These are phyloP conservation scores for Schlechtendalia chinensis DNA, from an alignment of 1,140 invertebrate species.

Conservation along the genomic window DNA sequence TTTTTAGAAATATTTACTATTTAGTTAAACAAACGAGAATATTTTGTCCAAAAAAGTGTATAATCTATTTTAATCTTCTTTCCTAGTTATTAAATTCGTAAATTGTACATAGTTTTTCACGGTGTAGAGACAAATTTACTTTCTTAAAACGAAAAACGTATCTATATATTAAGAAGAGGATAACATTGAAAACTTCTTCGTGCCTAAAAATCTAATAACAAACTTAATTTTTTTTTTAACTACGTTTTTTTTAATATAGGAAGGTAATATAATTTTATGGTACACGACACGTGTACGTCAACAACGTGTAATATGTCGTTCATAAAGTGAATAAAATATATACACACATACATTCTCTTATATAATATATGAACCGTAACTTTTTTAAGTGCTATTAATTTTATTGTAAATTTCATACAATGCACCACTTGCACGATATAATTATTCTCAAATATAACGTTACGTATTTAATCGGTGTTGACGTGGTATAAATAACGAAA, in stretches of 20 bases:
- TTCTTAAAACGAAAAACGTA: neutral
- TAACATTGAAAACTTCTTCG: conserved; percentile 13
- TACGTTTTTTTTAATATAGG: neutral
- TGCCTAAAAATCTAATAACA: neutral
- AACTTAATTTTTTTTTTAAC: neutral
- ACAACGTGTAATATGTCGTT: neutral
- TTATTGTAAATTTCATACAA: no score
- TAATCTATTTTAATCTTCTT: neutral
- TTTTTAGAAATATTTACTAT: neutral
- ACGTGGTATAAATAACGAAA: no score
- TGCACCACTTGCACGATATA: no score
- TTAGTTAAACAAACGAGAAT: neutral
- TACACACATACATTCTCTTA: no score
- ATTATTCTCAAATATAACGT: no score
- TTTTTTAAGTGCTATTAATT: no score
- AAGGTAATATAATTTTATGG: neutral
- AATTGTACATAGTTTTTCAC: neutral
- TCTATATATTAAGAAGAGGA: neutral
- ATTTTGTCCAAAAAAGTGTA: neutral
- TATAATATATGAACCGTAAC: no score
- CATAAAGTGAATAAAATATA: neutral
- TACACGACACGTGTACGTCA: neutral
- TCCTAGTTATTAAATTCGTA: conserved; percentile 2
- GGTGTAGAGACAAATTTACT: neutral
- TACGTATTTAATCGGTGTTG: no score